Percentiles rank a stretch among this genome's conserved stretches.
These are phyloP conservation scores for Picathartes gymnocephalus DNA, from an alignment of 2,113 vertebrate genomes.

Conservation along the genomic window DNA sequence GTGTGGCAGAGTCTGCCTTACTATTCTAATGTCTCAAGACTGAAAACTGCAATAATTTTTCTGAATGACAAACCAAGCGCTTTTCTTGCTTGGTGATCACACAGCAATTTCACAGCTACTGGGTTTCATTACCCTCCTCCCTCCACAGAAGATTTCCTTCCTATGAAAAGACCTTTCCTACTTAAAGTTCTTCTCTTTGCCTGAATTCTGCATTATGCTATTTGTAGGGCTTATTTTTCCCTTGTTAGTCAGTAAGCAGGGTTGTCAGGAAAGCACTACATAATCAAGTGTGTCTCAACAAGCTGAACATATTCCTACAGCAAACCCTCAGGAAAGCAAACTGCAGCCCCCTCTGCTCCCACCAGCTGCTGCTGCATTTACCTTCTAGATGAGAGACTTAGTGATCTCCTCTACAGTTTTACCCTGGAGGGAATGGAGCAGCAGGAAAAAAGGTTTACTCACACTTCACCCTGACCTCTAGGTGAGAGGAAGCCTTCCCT, in stretches of 20 bases:
- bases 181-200: not conserved
- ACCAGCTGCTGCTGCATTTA: not conserved
- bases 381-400: not conserved
- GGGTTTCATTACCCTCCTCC: not conserved
- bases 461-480: not conserved
- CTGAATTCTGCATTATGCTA: not conserved
- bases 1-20: not conserved
- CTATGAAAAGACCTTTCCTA: not conserved
- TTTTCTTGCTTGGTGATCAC: not conserved
- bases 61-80: not conserved
- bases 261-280: not conserved
- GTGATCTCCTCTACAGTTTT: not conserved
- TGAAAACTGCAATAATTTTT: conserved; percentile 39
- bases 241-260: not conserved
- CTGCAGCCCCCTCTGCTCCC: not conserved
- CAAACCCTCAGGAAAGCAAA: not conserved
- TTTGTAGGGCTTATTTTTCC: not conserved
- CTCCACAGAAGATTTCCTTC: not conserved
- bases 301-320: not conserved
- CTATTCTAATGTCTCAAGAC: not conserved
- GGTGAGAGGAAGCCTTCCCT: not conserved
- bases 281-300: not conserved
- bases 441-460: not conserved
- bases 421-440: not conserved
- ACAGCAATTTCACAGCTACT: conserved; percentile 18